Conservation (phyloP, 1,140 invertebrate genomes). For the Drosophila santomea region DNA sequence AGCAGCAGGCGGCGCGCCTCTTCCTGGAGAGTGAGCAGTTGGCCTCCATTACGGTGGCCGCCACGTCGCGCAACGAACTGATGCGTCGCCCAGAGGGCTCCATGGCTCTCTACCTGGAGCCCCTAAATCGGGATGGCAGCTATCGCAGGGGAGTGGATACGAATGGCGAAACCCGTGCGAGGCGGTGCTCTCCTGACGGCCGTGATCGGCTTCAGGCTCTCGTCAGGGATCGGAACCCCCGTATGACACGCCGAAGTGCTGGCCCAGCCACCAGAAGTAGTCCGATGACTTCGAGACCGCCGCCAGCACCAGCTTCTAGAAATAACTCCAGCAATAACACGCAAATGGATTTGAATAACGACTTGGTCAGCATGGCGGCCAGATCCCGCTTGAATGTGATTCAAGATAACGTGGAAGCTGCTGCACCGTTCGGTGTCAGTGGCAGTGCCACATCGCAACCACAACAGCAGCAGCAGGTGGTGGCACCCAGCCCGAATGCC, state of each 20-base stretch:
- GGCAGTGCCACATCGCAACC: too few species aligned
- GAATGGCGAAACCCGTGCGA: background rate
- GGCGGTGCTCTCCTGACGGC: background rate
- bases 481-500: background rate
- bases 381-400: background rate
- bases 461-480: slow-evolving; percentile 5
- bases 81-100: slow-evolving; percentile 46
- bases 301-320: background rate
- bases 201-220: slow-evolving; percentile 4
- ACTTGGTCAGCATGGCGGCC: background rate
- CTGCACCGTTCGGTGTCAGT: too few species aligned
- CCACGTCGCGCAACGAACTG: slow-evolving; percentile 54
- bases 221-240: slow-evolving; percentile 1
- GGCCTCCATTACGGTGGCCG: slow-evolving; percentile 53
- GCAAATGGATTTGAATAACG: background rate
- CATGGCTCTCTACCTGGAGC: slow-evolving; percentile 54
- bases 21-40: slow-evolving; percentile 73
- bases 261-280: background rate
- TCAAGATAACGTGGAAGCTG: background rate
- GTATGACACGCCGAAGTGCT: background rate
- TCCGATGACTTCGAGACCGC: background rate
- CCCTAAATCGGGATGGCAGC: slow-evolving; percentile 67
- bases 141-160: slow-evolving; percentile 28
- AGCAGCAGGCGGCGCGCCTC: slow-evolving; percentile 63
- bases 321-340: background rate